Base-by-base conservation (phyloP, 2,797 vertebrate genomes). In the Okamejei kenojei region DNA sequence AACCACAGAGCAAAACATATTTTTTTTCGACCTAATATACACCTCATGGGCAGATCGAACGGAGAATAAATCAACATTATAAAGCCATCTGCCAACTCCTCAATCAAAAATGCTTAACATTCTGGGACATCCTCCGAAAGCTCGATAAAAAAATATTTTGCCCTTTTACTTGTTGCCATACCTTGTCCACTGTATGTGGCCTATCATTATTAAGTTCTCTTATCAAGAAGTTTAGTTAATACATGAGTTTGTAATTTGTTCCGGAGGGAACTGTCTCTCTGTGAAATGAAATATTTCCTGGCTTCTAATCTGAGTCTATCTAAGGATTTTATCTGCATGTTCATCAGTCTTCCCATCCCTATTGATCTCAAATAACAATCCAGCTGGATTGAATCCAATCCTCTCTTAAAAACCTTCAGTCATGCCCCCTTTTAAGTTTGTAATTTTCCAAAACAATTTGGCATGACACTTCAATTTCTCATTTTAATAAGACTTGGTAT, bases 291-390 rank as follows among this genome's bases (percentile, higher is more conserved):
- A 45, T 80, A 80, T 17, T 82, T 82, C 9, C 80, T 58, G 80
- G 79, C 79, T 45, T 80, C 15, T 81, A 81, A 54, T 81, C 38
- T 54, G 17, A 81, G 38, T 81, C 79, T 54, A 19, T 21, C 38
- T 81, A 21, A 81, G 26, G 81, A 84, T 84, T 84, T 61, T 84
- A 61, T 61, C 29, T 84, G 45, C 23, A 84, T 63, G 82, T 84
- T 84, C 81, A 61, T 84, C 45, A 84, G 58, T 86, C 58, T 29
- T 63, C 7, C 58, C 58, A 86, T 32, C 82, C 15, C 29, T 63
- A 81, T 26, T 45, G 10, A 81, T 81, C 21, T 26, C 11, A 86
- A 86, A 35, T 63, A 86, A 86, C 29, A 63, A 86, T 86, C 13
- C 54, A 63, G 5, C 58, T 86, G 29, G 82, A 86, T 13, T 63